Percentiles rank a stretch among this genome's conserved stretches.
Evolutionary conservation across 2,888 invertebrate species (phyloP).

Genomic region (Argyresthia albistria): DNA sequence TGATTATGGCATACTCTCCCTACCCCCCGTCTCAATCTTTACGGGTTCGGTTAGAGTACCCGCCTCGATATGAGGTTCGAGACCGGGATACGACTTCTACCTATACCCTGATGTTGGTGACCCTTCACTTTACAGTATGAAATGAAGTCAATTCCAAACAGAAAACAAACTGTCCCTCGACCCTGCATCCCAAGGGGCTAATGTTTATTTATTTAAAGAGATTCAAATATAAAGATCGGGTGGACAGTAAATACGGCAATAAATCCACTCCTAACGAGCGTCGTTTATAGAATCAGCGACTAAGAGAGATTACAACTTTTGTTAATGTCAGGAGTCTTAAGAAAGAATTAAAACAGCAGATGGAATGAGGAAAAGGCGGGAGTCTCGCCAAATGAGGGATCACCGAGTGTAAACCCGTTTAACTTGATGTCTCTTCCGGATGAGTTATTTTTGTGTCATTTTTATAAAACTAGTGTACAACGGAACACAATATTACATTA

Average conservation of each 20-base stretch:
- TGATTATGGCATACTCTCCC: slow-evolving; percentile 58
- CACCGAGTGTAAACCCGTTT: neutral
- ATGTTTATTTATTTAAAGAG: slow-evolving; percentile 6
- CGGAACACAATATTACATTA: no score
- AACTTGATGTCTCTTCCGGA: no score
- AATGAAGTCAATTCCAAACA: neutral
- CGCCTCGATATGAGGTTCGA: slow-evolving; percentile 27
- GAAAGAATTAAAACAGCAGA: slow-evolving; percentile 4
- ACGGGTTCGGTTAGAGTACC: slow-evolving; percentile 37
- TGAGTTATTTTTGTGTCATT: no score
- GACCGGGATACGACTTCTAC: neutral
- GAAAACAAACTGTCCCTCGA: neutral
- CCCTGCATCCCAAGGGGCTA: neutral
- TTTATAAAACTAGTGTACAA: no score
- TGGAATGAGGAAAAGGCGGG: neutral
- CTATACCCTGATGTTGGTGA: neutral
- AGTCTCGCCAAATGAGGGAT: neutral
- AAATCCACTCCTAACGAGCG: slow-evolving; percentile 27
- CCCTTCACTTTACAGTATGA: neutral
- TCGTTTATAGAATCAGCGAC: slow-evolving; percentile 20
- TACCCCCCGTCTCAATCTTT: slow-evolving; percentile 43
- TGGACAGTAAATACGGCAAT: slow-evolving; percentile 12
- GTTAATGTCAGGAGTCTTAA: slow-evolving; percentile 4
- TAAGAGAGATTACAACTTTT: slow-evolving; percentile 29
- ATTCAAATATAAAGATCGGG: slow-evolving; percentile 4